Base-by-base conservation (phyloP, 2,888 invertebrate species). In the Hemithea aestivaria region DNA sequence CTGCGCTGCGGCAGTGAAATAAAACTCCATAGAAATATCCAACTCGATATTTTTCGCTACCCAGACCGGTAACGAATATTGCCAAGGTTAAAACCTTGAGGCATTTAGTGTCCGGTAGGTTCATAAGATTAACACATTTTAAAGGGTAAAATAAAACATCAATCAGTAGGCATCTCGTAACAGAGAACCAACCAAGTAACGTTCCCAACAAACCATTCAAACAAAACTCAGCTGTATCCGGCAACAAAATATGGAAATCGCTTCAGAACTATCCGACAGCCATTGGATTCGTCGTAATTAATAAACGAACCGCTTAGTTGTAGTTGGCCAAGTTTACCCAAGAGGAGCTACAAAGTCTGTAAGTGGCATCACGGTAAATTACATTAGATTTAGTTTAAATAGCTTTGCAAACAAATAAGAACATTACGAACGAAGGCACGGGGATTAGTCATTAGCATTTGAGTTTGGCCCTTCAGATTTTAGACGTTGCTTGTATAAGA, bases 261-360 rank as follows among this genome's bases (percentile, higher is more conserved):
- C 40, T 40, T 35, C 22, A 39, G 25, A 48, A 45, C 46, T 46
- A 8, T 36, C 35, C 42, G 40, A 27, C 36, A 27, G 25, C 42
- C 47, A 44, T 44, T 52, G 48, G 47, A 45, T 45, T 52, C 41
- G 37, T 41, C 41, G 49, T 52, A 50, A 52, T 52, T 50, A 52
- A 50, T 52, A 52, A 50, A 50, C 45, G 50, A 50, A 50, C 40
- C 52, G 46, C 50, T 50, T 50, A 46, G 48, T 48, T 50, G 45
- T 46, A 53, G 50, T 50, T 53, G 42, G 23, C 45, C 40, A 46
- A 53, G 48, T 50, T 53, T 44, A 32, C 48, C 45, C 44, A 40
- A 53, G 50, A 45, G 47, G 38, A 48, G 41, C 45, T 44, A 48
- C 45, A 45, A 45, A 42, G 50, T 49, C 49, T 53, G 43, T 47